Base-by-base conservation (phyloP, 2,797 vertebrate genomes). In the Sebastes minor region DNA sequence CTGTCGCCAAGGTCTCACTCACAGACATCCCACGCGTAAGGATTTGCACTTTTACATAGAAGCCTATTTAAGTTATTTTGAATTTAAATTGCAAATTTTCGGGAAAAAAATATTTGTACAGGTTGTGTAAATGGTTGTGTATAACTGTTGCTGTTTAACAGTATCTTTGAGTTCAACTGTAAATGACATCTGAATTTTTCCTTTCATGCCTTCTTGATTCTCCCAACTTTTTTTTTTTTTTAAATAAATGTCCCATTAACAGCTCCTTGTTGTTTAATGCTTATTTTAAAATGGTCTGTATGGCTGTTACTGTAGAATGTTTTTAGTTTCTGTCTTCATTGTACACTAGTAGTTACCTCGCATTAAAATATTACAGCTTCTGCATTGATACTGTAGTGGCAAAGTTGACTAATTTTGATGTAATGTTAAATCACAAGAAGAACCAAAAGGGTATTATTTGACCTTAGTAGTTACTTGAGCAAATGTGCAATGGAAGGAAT, bases 21-120 rank as follows among this genome's bases (percentile, higher is more conserved):
- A 78, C 89, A 83, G 83, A 91, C 85, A 89, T 92, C 89, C 87
- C 92, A 90, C 82, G 56, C 90, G 63, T 93, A 91, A 91, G 92
- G 94, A 95, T 95, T 96, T 96, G 96, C 96, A 96, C 95, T 96
- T 96, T 96, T 95, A 94, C 94, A 92, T 95, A 95, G 89, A 95
- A 94, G 93, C 89, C 85, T 94, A 96, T 96, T 96, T 96, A 96
- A 96, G 94, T 96, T 96, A 96, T 96, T 95, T 96, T 92, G 92
- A 94, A 94, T 93, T 94, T 62, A 91, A 93, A 92, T 91, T 88
- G 87, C 89, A 93, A 83, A 92, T 89, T 93, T 94, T 85, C 63
- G 53, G 88, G 86, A 59, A 62, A 91, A 89, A 92, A 88, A 89
- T 89, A 94, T 91, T 94, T 96, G 96, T 96, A 96, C 95, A 96